A percentile compares a stretch with the other conserved stretches of the same genome.
Conservation (phyloP, 2,888 invertebrate species). For the Spodoptera littoralis region DNA sequence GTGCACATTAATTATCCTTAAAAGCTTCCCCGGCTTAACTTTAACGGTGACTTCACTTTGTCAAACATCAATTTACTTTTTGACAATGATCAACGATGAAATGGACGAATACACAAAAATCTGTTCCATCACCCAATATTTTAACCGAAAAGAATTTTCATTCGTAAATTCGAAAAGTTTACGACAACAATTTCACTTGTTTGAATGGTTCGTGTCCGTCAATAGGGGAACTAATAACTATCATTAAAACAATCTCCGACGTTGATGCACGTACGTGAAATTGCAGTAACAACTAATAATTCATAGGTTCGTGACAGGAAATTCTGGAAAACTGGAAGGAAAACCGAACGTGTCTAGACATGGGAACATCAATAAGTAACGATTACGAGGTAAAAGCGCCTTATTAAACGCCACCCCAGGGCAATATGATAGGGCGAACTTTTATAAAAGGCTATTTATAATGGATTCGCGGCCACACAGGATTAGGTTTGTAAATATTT, state of each 20-base stretch:
- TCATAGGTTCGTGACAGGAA: slow-evolving; percentile 80
- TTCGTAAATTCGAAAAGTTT: slow-evolving; percentile 41
- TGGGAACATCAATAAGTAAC: slow-evolving; percentile 79
- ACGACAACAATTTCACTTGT: slow-evolving; percentile 39
- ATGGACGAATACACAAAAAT: slow-evolving; percentile 67
- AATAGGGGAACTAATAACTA: slow-evolving; percentile 58
- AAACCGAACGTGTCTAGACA: slow-evolving; percentile 78
- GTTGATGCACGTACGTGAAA: slow-evolving; percentile 60
- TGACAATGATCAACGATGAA: slow-evolving; percentile 84
- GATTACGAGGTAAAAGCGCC: slow-evolving; percentile 72
- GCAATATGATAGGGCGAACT: slow-evolving; percentile 72
- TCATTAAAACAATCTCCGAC: slow-evolving; percentile 60
- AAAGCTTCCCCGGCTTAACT: slow-evolving; percentile 80
- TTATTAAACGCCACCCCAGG: slow-evolving; percentile 73
- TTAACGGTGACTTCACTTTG: slow-evolving; percentile 82
- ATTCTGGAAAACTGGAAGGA: slow-evolving; percentile 71
- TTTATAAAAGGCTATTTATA: slow-evolving; percentile 79
- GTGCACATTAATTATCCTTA: slow-evolving; percentile 82
- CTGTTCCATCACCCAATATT: slow-evolving; percentile 61
- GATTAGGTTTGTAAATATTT: slow-evolving; percentile 87
- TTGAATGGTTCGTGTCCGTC: slow-evolving; percentile 44
- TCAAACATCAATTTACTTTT: slow-evolving; percentile 84
- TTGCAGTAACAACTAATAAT: slow-evolving; percentile 72
- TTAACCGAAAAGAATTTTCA: slow-evolving; percentile 30
- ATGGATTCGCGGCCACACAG: slow-evolving; percentile 82